These are phyloP conservation scores for Montipora sp. DNA, from an alignment of 64 coral and sea anemone species.

Conservation along the genomic window DNA sequence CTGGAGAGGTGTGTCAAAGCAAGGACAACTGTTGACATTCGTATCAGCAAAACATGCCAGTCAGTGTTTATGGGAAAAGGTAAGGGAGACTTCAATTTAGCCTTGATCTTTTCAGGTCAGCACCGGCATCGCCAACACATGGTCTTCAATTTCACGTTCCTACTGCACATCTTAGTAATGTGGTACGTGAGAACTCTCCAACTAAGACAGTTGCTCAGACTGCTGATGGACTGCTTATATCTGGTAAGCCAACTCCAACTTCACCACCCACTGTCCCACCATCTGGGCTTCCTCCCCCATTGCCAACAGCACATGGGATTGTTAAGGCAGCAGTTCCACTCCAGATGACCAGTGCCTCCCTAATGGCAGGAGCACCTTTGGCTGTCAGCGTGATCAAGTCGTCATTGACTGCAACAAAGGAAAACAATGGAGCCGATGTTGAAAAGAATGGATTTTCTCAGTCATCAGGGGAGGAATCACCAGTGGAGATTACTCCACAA, in stretches of 20 bases:
- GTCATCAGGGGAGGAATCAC: slow-evolving; percentile 90
- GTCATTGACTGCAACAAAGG: slow-evolving; percentile 54
- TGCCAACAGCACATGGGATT: background rate
- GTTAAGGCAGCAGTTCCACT: slow-evolving; percentile 38
- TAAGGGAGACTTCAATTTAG: background rate
- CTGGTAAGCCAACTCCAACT: slow-evolving; percentile 50
- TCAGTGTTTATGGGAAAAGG: background rate
- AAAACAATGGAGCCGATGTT: slow-evolving; percentile 52
- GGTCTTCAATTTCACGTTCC: slow-evolving; percentile 90
- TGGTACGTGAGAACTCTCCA: slow-evolving; percentile 72
- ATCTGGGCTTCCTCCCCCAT: slow-evolving; percentile 49
- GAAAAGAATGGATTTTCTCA: slow-evolving; percentile 94
- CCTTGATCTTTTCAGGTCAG: slow-evolving; percentile 67
- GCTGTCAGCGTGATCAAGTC: slow-evolving; percentile 97
- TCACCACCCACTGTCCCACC: slow-evolving; percentile 60
- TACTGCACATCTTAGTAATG: slow-evolving; percentile 62
- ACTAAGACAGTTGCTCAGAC: slow-evolving; percentile 67
- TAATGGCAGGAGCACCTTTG: slow-evolving; percentile 47
- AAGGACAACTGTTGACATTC: too few species aligned
- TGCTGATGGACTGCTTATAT: slow-evolving; percentile 20
- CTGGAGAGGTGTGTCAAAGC: too few species aligned
- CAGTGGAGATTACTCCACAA: slow-evolving; percentile 59
- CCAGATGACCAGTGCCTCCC: slow-evolving; percentile 26
- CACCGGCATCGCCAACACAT: slow-evolving; percentile 95
- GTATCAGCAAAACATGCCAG: too few species aligned